Evolutionary conservation across 2,797 vertebrate genomes (phyloP), one percentile per base, ranked within the genome.

Genomic region (Pseudotriccus pelzelni): DNA sequence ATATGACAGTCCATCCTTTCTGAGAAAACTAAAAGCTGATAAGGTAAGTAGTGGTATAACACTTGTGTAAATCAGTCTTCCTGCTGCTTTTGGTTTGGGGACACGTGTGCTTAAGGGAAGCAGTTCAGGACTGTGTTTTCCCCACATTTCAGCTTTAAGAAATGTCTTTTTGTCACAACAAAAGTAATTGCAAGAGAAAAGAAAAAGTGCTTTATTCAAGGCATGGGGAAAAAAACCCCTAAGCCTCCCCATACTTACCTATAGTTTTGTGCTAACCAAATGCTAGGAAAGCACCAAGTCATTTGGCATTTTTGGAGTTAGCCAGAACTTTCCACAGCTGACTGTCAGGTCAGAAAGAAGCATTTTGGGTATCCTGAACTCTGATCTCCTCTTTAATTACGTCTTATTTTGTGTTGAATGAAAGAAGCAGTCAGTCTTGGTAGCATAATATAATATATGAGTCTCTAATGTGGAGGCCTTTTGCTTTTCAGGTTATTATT

Each of bases 21-120:
- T 99, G 88, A 99, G 99, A 97, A 99, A 99, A 90, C 97, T 99
- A 68, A 99, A 99, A 97, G 99, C 99, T 96, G 99, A 99, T 97
- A 99, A 99, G 99, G 99, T 99, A 96, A 96, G 94, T 37, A 91
- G 39, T 64, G 47, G 16, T 20, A 2, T n/a, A 81, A 56, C 8
- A 7, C 24, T 41, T 60, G 5, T 0, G 3, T 63, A 49, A 46
- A 67, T 80, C 37, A 56, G 0, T 64, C 13, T 70, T 74, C n/a
- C 3, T 6, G 9, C 41, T 87, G 28, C 28, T 59, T 6, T 52
- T 85, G 28, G 14, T 83, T 73, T 63, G 32, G 10, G 23, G 5
- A 15, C 0, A 0, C 30, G 7, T 76, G 16, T 62, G 17, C 84
- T 79, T 37, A 87, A 73, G 39, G 70, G 43, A 84, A 56, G 55